Conservation (phyloP, 2,113 vertebrate species). For the Variabilichromis moorii region DNA sequence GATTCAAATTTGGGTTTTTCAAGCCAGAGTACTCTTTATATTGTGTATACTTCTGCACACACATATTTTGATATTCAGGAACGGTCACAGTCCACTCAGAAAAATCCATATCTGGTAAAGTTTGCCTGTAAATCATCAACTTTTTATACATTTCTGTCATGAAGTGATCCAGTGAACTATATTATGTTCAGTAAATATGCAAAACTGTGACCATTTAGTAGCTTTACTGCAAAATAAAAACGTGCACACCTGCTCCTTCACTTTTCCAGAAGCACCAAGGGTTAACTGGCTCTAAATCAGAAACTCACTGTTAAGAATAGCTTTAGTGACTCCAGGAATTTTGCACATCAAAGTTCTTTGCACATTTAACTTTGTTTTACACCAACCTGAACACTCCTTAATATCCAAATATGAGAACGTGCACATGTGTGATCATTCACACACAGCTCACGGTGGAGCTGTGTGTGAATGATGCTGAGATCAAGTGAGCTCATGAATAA, state of each 20-base stretch:
- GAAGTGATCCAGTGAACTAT: not conserved
- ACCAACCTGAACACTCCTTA: not conserved
- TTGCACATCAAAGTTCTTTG: not conserved
- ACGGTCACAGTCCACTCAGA: not conserved
- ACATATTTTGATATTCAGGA: not conserved
- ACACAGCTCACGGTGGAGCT: not conserved
- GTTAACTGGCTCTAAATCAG: not conserved
- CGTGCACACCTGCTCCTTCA: not conserved
- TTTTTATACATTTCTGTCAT: not conserved
- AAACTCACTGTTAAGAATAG: not conserved
- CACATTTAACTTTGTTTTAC: not conserved
- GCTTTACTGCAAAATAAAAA: not conserved
- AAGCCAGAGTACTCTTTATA: not conserved
- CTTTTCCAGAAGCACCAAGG: not conserved
- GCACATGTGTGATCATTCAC: not conserved
- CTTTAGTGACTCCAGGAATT: not conserved
- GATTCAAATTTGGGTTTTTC: not conserved
- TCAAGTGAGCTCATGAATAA: slow-evolving; percentile 66
- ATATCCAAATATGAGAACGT: not conserved
- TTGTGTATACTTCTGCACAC: not conserved
- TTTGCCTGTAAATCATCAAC: not conserved
- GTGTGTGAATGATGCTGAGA: slow-evolving; percentile 52
- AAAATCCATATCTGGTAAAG: not conserved
- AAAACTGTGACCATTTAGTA: not conserved
- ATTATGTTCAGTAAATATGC: not conserved